Percentiles rank a stretch among this genome's conserved stretches.
phyloP scores from a whole-genome alignment of 2,797 vertebrate species.

The Synanceia verrucosa region DNA sequence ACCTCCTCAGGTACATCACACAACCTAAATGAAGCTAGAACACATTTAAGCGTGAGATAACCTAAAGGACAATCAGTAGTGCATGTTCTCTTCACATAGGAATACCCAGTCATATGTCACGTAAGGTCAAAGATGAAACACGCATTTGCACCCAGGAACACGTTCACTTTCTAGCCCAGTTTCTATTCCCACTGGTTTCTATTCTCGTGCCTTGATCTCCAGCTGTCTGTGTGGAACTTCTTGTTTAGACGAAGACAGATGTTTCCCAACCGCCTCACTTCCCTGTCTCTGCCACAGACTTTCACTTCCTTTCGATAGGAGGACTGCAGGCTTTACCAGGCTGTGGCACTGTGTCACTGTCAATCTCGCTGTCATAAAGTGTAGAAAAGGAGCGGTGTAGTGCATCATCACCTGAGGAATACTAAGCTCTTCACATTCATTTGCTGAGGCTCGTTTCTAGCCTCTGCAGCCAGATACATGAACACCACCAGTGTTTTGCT shows the following conservation, averaged over 20 bases:
- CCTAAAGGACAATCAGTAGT: too few relatives aligned
- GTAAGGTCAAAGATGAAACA: neutral
- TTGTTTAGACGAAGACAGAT: slow-evolving; percentile 26
- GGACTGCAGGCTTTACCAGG: neutral
- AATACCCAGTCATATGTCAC: neutral
- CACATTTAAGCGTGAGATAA: neutral
- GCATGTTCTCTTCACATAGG: neutral
- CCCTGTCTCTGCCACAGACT: slow-evolving; percentile 56
- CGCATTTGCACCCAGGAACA: neutral
- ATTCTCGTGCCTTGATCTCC: slow-evolving; percentile 9
- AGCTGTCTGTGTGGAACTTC: slow-evolving; percentile 47
- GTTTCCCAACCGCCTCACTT: slow-evolving; percentile 61
- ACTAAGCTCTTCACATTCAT: neutral
- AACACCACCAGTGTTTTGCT: neutral
- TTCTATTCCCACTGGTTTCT: slow-evolving; percentile 25
- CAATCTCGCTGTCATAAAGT: neutral
- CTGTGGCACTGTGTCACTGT: too few relatives aligned
- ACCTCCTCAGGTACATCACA: slow-evolving; percentile 93
- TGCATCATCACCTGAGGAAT: neutral
- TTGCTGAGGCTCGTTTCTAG: neutral
- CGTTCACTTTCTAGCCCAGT: slow-evolving; percentile 9
- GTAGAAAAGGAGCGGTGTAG: neutral
- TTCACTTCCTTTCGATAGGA: slow-evolving; percentile 64
- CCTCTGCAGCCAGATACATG: neutral
- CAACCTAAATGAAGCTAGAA: neutral